These are phyloP conservation scores for Lacanobia oleracea DNA, from an alignment of 2,888 invertebrate species.

Conservation along the genomic window DNA sequence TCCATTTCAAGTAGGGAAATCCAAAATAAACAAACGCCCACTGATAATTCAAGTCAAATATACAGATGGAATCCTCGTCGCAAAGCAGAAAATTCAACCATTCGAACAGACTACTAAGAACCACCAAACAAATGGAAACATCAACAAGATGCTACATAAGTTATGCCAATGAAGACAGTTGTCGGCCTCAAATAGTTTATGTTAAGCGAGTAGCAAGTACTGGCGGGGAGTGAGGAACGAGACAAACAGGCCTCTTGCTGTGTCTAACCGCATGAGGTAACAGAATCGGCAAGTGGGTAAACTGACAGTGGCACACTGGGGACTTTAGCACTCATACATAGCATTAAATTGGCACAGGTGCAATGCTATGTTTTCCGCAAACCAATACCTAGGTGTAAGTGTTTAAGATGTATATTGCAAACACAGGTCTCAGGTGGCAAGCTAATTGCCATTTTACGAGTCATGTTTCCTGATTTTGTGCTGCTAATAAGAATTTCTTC, in stretches of 20 bases:
- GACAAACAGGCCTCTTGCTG: conserved; percentile 56
- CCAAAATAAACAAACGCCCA: background rate
- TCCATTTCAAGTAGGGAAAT: too few relatives aligned
- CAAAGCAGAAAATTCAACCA: too few relatives aligned
- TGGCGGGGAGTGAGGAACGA: conserved; percentile 24
- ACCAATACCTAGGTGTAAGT: too few relatives aligned
- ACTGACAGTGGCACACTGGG: conserved; percentile 47
- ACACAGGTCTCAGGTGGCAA: background rate
- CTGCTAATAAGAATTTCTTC: background rate
- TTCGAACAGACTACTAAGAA: background rate
- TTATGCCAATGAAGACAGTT: conserved; percentile 41
- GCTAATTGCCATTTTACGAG: too few relatives aligned
- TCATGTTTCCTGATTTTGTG: background rate
- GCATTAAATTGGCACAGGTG: background rate
- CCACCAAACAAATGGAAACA: conserved; percentile 10
- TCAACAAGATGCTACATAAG: conserved; percentile 20
- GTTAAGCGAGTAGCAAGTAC: conserved; percentile 31
- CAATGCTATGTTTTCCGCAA: background rate
- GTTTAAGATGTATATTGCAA: too few relatives aligned
- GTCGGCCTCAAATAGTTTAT: conserved; percentile 48
- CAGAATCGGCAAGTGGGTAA: conserved; percentile 48
- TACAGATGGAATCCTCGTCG: too few relatives aligned
- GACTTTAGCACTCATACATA: background rate
- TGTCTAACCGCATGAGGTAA: conserved; percentile 56
- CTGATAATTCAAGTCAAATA: too few relatives aligned